Percentiles rank a stretch among this genome's conserved stretches.
These are phyloP conservation scores for Acrocephalus arundinaceus DNA, from an alignment of 2,113 vertebrate genomes.

Conservation along the genomic window DNA sequence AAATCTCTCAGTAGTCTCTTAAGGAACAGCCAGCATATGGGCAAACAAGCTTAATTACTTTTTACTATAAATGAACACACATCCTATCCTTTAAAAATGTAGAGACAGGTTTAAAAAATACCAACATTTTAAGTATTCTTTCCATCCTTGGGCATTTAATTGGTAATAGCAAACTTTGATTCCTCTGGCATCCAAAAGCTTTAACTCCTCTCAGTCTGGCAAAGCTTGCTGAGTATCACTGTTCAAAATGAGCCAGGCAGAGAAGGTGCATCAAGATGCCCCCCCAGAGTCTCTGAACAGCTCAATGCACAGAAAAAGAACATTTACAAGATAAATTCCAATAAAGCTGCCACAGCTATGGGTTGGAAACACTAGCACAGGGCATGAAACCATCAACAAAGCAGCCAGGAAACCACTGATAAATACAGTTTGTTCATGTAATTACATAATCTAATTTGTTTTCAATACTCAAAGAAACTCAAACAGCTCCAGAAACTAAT, in stretches of 20 bases:
- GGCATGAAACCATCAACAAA: not conserved
- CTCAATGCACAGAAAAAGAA: not conserved
- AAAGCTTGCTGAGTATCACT: not conserved
- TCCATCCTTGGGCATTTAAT: not conserved
- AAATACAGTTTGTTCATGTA: not conserved
- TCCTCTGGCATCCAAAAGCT: not conserved
- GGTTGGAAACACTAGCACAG: not conserved
- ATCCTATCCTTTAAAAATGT: not conserved
- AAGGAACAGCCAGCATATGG: not conserved
- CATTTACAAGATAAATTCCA: not conserved
- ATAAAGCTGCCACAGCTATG: not conserved
- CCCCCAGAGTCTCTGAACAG: not conserved
- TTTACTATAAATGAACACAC: not conserved
- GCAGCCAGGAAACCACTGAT: not conserved
- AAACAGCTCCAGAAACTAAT: conserved; percentile 14
- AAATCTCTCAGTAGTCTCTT: not conserved
- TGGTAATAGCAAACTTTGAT: not conserved
- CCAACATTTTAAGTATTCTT: not conserved
- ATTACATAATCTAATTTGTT: conserved; percentile 48
- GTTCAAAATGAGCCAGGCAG: not conserved
- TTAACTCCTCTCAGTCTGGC: not conserved
- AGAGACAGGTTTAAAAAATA: not conserved
- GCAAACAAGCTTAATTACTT: not conserved
- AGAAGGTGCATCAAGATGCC: not conserved
- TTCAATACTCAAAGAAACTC: not conserved